Evolutionary conservation across 2,888 invertebrate genomes (phyloP).

Genomic region (Volucella bombylans): DNA sequence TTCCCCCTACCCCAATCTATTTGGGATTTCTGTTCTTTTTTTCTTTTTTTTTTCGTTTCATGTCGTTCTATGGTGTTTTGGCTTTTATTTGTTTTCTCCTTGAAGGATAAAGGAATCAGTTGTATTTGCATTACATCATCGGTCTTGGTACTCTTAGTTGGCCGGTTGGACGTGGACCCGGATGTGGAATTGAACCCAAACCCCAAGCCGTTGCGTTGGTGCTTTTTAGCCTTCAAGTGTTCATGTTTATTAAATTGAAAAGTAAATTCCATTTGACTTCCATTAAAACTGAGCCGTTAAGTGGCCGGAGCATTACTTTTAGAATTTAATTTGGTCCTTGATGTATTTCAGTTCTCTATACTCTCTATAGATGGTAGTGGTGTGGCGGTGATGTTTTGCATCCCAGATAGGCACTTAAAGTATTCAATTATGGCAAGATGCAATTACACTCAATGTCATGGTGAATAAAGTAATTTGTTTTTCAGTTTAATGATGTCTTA

Average conservation of each 20-base stretch:
- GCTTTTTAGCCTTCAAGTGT: conserved; percentile 31
- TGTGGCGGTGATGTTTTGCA: background rate
- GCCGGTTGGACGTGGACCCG: background rate
- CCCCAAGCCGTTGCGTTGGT: background rate
- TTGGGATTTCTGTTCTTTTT: background rate
- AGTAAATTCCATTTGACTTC: conserved; percentile 69
- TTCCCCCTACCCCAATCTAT: background rate
- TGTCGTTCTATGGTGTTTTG: background rate
- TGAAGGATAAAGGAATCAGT: conserved; percentile 65
- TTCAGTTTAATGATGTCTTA: background rate
- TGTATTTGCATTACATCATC: conserved; percentile 70
- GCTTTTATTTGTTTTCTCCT: conserved; percentile 54
- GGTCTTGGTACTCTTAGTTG: conserved; percentile 11
- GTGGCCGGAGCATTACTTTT: conserved; percentile 58
- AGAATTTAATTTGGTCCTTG: conserved; percentile 64
- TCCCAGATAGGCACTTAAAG: conserved; percentile 19
- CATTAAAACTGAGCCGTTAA: conserved; percentile 69
- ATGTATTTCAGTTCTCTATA: conserved; percentile 27
- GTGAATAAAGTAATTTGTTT: conserved; percentile 41
- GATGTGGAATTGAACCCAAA: no score
- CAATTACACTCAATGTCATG: conserved; percentile 50
- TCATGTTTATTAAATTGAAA: conserved; percentile 71
- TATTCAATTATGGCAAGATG: conserved; percentile 47
- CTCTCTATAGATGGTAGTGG: no score
- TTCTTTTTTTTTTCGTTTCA: background rate